Evolutionary conservation across 1,140 invertebrate species (phyloP), one percentile per base, ranked within the genome.

Genomic region (Pseudachorutes palmiensis): DNA sequence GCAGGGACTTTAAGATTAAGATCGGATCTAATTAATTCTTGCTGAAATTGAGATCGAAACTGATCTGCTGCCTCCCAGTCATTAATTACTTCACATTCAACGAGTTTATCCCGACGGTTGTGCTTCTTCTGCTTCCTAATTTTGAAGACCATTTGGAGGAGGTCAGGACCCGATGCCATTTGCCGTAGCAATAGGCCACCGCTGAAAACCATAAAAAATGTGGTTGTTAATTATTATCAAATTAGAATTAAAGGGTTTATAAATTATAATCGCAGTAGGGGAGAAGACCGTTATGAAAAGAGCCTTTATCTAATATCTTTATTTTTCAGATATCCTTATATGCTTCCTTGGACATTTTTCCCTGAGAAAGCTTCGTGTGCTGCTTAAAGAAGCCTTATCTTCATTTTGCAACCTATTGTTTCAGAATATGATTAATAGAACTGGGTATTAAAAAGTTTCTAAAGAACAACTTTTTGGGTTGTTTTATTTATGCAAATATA

Each of bases 61-160:
- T 83, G 78, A 71, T 78, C 76, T 0, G 82, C 80, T 29, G 79
- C 76, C 71, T 80, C 77, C 26, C 73, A 75, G 58, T 84, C 80
- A 1, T 80, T 78, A 28, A 86, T 76, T 72, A 83, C 83, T 76
- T 88, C 85, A 74, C 87, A 88, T 76, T 88, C 86, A 72, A 82
- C 78, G 9, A 88, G 76, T 30, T 58, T 58, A 22, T 58, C 5
- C 78, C 76, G 68, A 32, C 26, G 22, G 45, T 59, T 28, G 60
- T 62, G 1, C 22, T 19, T n/a, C 65, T 29, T 24, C 19, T 51
- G 33, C 14, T 80, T 79, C 45, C 80, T 78, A 64, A 79, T 79
- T 22, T 82, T 79, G 80, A 86, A 87, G 64, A 88, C 87, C 16
- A 87, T 75, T 76, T 87, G 86, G 12, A 88, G 81, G 73, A 88